Base-by-base conservation (phyloP, 2,888 invertebrate genomes). In the Crepidodera aurea region DNA sequence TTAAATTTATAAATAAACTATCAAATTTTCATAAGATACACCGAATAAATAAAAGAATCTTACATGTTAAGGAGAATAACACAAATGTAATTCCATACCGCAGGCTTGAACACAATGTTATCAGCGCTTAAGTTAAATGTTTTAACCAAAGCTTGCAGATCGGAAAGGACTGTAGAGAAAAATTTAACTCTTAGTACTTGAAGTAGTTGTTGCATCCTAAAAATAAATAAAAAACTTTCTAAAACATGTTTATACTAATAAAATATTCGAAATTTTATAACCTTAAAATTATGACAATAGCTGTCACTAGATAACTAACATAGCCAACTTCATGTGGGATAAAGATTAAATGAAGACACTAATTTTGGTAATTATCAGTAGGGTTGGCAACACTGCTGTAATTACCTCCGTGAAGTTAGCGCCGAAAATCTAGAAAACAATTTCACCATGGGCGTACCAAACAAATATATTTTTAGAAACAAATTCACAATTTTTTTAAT, bases 51-150 rank as follows among this genome's bases (percentile, higher is more conserved):
- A 40, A 1, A 62, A 54, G 22, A 56, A 68, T 81, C 85, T 83
- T 82, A 88, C 84, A 92, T 82, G 78, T 88, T 87, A 16, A 91
- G 84, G 37, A 91, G 82, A 37, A 91, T 81, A n/a, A 91, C 81
- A 2, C 87, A 85, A 60, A 91, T 86, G 19, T 91, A 79, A 62
- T 84, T 88, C 91, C 91, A 91, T 71, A 90, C 87, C 10, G 84
- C 81, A 0, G 89, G 88, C 77, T 88, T 90, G 73, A 91, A 90
- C 73, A 87, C 84, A 27, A 92, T 88, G 75, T 91, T 92, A 69
- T 87, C 83, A 1, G 90, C 86, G 69, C 86, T 86, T 48, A 92
- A 81, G 66, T 86, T 86, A 73, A 90, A 89, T 25, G 89, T 89
- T 66, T 84, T 85, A 0, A 89, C 84, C 51, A 90, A 79, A 48